Conservation (phyloP, 2,113 vertebrate species). For the Channa maculata region DNA sequence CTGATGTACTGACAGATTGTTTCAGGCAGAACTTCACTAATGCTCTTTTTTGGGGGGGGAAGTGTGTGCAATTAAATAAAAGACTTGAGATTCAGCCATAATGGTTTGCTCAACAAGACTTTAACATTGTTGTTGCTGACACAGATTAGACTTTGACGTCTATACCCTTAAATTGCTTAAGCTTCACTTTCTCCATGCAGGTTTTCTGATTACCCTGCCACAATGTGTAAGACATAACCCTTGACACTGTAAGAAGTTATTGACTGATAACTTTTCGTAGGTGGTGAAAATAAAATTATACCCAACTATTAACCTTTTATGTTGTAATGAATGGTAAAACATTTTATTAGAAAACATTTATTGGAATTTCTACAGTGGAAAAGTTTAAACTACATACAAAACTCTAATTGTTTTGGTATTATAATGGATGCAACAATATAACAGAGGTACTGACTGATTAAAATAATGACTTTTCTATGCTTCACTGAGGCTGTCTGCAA, state of each 20-base stretch:
- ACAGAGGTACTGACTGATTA: not conserved
- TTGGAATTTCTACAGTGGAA: slow-evolving; percentile 57
- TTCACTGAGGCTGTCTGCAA: slow-evolving; percentile 87
- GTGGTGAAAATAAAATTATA: slow-evolving; percentile 89
- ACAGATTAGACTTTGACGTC: slow-evolving; percentile 25
- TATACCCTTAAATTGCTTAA: slow-evolving; percentile 22
- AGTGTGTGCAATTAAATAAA: slow-evolving; percentile 58
- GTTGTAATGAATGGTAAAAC: not conserved
- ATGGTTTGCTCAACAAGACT: slow-evolving; percentile 48
- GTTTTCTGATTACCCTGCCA: slow-evolving; percentile 71
- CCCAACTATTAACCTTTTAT: slow-evolving; percentile 70
- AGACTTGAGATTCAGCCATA: slow-evolving; percentile 58
- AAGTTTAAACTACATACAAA: slow-evolving; percentile 59
- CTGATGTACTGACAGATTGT: slow-evolving; percentile 46
- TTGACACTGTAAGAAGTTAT: slow-evolving; percentile 83
- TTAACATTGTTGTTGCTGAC: slow-evolving; percentile 29
- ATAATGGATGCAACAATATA: slow-evolving; percentile 25
- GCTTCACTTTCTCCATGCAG: slow-evolving; percentile 55
- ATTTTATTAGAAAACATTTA: slow-evolving; percentile 53
- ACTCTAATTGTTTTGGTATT: slow-evolving; percentile 44
- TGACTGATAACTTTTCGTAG: slow-evolving; percentile 90
- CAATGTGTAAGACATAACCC: slow-evolving; percentile 81
- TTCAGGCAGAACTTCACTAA: slow-evolving; percentile 68
- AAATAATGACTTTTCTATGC: slow-evolving; percentile 43
- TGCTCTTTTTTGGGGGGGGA: slow-evolving; percentile 43